These are phyloP conservation scores for Priocnemis perturbator DNA, from an alignment of 2,888 invertebrate genomes.

Conservation along the genomic window DNA sequence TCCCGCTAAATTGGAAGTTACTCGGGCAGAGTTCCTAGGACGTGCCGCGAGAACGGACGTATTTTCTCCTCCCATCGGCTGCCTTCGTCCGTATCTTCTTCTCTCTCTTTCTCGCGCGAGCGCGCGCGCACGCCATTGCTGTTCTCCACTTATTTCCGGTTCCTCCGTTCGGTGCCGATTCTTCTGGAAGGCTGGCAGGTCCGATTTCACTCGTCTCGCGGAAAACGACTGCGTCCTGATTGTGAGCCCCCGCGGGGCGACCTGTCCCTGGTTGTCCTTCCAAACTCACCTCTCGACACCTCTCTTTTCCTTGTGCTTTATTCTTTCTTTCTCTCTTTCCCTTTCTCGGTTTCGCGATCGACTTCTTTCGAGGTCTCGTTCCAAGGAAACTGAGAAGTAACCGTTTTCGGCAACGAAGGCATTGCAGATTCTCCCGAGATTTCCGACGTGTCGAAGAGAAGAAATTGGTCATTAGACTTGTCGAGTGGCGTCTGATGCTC, in stretches of 20 bases:
- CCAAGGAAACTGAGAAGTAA: too few species aligned
- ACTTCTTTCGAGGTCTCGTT: too few species aligned
- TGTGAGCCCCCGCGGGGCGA: conserved; percentile 45
- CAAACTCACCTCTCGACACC: conserved; percentile 10
- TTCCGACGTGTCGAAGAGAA: too few species aligned
- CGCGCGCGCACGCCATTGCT: conserved; percentile 8
- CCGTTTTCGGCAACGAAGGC: conserved; percentile 6
- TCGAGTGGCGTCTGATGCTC: too few species aligned
- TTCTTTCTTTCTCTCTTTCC: conserved; percentile 14
- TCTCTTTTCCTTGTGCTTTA: neutral
- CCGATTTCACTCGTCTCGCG: conserved; percentile 48
- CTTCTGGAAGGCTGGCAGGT: conserved; percentile 43
- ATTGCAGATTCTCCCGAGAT: too few species aligned
- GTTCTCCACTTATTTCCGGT: conserved; percentile 24
- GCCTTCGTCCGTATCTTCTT: conserved; percentile 13
- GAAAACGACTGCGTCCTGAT: conserved; percentile 45
- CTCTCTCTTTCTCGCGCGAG: neutral
- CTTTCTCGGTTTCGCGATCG: neutral
- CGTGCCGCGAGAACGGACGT: conserved; percentile 11
- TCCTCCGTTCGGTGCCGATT: conserved; percentile 28
- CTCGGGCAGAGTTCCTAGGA: conserved; percentile 22
- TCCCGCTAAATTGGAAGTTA: conserved; percentile 46
- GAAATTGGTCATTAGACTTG: too few species aligned
- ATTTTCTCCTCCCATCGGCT: conserved; percentile 32
- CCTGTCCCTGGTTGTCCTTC: conserved; percentile 26